Evolutionary conservation across 2,113 vertebrate species (phyloP).

Genomic region (Zosterops hypoxanthus): DNA sequence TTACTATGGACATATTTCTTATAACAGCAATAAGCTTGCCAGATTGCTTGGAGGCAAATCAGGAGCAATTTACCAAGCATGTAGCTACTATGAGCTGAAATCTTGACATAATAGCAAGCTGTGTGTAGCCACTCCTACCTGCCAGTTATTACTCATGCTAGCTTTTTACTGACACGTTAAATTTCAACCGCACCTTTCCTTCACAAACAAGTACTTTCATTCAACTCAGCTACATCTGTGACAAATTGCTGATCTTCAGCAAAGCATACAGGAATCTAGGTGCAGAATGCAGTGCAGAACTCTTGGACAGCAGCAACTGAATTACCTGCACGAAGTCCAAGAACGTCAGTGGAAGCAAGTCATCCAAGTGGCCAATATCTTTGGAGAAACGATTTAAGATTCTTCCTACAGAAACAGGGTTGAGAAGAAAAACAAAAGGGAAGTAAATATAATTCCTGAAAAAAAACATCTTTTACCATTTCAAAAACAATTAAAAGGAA

Average conservation of each 20-base stretch:
- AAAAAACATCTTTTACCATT: constrained; percentile 26
- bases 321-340: constrained; percentile 94
- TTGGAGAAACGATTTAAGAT: constrained; percentile 95
- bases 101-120: constrained; percentile 60
- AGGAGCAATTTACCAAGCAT: constrained; percentile 73
- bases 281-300: background rate
- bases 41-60: constrained; percentile 82
- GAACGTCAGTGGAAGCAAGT: constrained; percentile 87
- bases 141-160: constrained; percentile 76
- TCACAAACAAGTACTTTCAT: constrained; percentile 82
- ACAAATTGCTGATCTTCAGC: constrained; percentile 80
- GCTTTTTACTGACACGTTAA: constrained; percentile 72
- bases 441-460: background rate
- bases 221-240: constrained; percentile 77
- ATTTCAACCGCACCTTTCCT: constrained; percentile 80
- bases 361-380: constrained; percentile 94
- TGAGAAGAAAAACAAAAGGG: constrained; percentile 31
- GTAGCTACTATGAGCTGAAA: constrained; percentile 73
- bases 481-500: constrained; percentile 23
- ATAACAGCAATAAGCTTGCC: constrained; percentile 79
- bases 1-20: constrained; percentile 87
- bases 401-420: constrained; percentile 78
- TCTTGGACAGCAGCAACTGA: constrained; percentile 30
- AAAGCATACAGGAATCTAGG: constrained; percentile 48
- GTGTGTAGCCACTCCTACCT: constrained; percentile 69